Conservation (phyloP, 2,888 invertebrate species). For the Drosophila anomalata region DNA sequence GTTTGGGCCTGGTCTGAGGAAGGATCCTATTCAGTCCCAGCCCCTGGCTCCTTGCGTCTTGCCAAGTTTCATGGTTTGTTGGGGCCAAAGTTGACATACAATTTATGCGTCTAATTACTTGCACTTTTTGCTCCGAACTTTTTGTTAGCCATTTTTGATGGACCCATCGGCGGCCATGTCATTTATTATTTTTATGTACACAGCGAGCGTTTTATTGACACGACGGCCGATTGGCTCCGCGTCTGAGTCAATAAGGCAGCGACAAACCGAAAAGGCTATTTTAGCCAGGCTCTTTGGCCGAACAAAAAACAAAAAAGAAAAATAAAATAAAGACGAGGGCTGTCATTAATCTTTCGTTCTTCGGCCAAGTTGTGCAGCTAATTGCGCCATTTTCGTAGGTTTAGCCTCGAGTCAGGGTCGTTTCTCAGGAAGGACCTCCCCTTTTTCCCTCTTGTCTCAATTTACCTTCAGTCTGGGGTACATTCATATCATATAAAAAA, state of each 20-base stretch:
- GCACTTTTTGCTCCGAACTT: conserved; percentile 44
- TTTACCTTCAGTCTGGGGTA: conserved; percentile 6
- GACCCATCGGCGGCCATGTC: conserved; percentile 46
- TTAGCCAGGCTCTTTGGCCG: conserved; percentile 26
- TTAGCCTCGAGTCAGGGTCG: conserved; percentile 59
- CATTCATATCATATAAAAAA: too few species aligned
- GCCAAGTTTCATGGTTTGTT: conserved; percentile 14
- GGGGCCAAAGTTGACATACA: conserved; percentile 57
- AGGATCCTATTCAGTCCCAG: neutral
- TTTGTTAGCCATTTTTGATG: conserved; percentile 26
- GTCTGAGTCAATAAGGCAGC: conserved; percentile 60
- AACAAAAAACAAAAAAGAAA: conserved; percentile 34
- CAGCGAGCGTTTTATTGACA: conserved; percentile 73
- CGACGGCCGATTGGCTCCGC: conserved; percentile 36
- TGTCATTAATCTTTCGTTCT: conserved; percentile 68
- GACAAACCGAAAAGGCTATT: conserved; percentile 49
- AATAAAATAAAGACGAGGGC: conserved; percentile 10
- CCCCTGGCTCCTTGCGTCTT: neutral
- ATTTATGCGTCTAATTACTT: conserved; percentile 71
- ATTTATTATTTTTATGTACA: conserved; percentile 74
- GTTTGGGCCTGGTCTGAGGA: neutral
- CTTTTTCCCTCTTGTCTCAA: conserved; percentile 18
- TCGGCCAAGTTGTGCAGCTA: conserved; percentile 73
- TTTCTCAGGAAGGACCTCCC: conserved; percentile 28
- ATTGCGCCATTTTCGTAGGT: conserved; percentile 64